These are phyloP conservation scores for Apotomis turbidana DNA, from an alignment of 2,888 invertebrate genomes.

Conservation along the genomic window DNA sequence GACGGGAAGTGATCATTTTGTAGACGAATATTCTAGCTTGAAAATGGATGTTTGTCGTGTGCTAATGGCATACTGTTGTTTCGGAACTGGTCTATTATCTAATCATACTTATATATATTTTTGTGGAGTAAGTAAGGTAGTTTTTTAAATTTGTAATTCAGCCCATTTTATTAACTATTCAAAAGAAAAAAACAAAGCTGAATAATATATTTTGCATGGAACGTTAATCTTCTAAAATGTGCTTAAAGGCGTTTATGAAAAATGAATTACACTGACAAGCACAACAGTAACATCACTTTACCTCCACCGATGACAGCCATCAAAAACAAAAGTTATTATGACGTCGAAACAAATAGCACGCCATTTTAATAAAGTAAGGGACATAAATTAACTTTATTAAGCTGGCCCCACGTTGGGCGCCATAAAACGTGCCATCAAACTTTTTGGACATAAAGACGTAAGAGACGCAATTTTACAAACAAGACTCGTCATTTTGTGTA, in stretches of 20 bases:
- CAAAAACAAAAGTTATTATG: slow-evolving; percentile 38
- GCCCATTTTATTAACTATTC: too few species aligned
- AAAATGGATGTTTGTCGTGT: slow-evolving; percentile 11
- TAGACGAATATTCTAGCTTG: neutral
- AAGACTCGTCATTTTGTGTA: neutral
- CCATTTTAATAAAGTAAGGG: slow-evolving; percentile 50
- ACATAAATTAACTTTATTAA: slow-evolving; percentile 62
- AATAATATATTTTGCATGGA: neutral
- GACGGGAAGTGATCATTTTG: slow-evolving; percentile 2
- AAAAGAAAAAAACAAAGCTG: neutral
- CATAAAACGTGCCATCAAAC: slow-evolving; percentile 57
- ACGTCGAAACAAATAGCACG: slow-evolving; percentile 31
- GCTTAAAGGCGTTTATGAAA: too few species aligned
- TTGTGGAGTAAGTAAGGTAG: too few species aligned
- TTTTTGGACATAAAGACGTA: neutral
- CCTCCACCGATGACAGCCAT: slow-evolving; percentile 32
- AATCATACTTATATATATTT: too few species aligned
- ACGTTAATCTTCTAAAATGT: too few species aligned
- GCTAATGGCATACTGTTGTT: too few species aligned
- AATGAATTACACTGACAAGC: neutral
- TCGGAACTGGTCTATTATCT: too few species aligned
- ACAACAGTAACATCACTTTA: slow-evolving; percentile 14
- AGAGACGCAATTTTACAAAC: neutral
- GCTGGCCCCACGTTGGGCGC: slow-evolving; percentile 55
- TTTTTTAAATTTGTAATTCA: too few species aligned